A percentile compares a stretch with the other conserved stretches of the same genome.
Conservation (phyloP, 2,888 invertebrate species). For the Chelonus formosanus region DNA sequence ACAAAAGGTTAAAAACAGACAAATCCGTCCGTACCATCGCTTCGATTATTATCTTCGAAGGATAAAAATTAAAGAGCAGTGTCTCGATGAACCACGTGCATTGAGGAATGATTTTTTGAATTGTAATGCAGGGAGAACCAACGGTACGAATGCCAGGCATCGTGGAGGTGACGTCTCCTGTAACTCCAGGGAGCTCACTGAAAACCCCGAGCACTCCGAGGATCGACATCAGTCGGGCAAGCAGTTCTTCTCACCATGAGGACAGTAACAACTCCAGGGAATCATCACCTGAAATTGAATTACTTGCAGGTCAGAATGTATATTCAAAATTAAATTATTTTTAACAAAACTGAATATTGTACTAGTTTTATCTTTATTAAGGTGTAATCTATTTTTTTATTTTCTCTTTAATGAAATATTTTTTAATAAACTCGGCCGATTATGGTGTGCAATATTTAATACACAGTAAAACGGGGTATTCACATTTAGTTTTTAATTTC, state of each 20-base stretch:
- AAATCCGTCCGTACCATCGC: background rate
- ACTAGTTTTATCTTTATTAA: no score
- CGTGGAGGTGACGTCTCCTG: slow-evolving; percentile 63
- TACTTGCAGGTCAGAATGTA: slow-evolving; percentile 70
- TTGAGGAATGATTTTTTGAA: slow-evolving; percentile 46
- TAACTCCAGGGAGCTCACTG: slow-evolving; percentile 62
- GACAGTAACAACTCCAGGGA: slow-evolving; percentile 76
- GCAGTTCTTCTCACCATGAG: slow-evolving; percentile 85
- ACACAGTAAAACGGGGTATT: no score
- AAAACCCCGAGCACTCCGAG: slow-evolving; percentile 81
- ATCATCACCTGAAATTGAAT: slow-evolving; percentile 85
- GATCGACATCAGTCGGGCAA: slow-evolving; percentile 89
- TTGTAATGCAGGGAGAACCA: slow-evolving; percentile 59
- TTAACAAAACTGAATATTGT: no score
- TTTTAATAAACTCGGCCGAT: no score
- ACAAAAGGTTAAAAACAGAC: background rate
- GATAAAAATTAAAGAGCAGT: background rate
- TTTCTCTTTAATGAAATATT: no score
- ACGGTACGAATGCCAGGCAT: slow-evolving; percentile 65
- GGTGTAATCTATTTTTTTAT: no score
- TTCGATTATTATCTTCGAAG: slow-evolving; percentile 1
- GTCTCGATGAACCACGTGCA: slow-evolving; percentile 15
- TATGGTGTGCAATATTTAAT: no score
- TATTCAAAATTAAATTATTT: no score
- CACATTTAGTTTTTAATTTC: no score